Evolutionary conservation across 2,888 invertebrate genomes (phyloP), one percentile per base, ranked within the genome.

Genomic region (Apoderus coryli): DNA sequence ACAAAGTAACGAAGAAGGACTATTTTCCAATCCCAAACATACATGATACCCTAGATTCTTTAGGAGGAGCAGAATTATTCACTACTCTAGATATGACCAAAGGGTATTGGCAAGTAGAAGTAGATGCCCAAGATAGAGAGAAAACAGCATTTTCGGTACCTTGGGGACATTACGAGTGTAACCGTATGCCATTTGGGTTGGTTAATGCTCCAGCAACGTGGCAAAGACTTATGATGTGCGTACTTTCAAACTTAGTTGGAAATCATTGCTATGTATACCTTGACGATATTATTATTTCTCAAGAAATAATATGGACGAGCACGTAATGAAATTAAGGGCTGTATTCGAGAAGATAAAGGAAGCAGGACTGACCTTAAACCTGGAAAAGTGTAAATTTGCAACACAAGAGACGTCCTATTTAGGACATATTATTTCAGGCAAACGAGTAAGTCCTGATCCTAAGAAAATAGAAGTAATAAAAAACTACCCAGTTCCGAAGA

Each of bases 121-220:
- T 41, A 4, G 33, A 34, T 7, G 22, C 28, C 6, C 27, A 27
- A 4, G 38, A 41, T 25, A 38, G 22, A 23, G 42, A 40, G 27
- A 40, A 42, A 27, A 42, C 38, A 16, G 39, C 30, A 7, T 41
- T 41, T 27, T 38, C 37, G 2, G 30, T 34, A 10, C 42, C 42
- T 2, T 33, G 45, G 39, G 45, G 45, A 4, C 41, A 49, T 22
- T 50, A 38, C 24, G 44, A 50, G 36, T 50, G 38, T 27, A 26
- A 35, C 1, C 10, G 37, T 0, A 44, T 49, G 45, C 44, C 46
- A 2, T 54, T 50, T 29, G 52, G 50, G 4, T 33, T 52, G 3
- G 27, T 36, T 2, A 46, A 46, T 14, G 42, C 46, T 2, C 44
- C 45, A 7, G 33, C 37, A 3, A 45, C 44, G 3, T 52, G 47